Percentiles rank a stretch among this genome's conserved stretches.
Evolutionary conservation across 2,888 invertebrate species (phyloP).

Genomic region (Aspidiotus rigidus): DNA sequence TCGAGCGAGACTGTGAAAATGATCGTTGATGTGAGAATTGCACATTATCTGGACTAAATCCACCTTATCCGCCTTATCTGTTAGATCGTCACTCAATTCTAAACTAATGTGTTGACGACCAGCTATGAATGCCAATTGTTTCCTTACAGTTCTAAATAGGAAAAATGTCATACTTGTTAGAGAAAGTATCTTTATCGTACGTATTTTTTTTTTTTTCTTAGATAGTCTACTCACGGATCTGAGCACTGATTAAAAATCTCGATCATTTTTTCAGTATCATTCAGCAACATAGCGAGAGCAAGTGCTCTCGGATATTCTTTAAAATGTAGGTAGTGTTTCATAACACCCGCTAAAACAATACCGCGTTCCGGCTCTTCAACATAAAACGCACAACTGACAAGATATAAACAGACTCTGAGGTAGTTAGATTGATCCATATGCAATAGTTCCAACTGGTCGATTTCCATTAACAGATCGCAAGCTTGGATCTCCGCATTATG

Average conservation of each 20-base stretch:
- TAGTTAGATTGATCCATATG: conserved; percentile 82
- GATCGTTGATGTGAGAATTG: conserved; percentile 84
- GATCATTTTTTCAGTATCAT: conserved; percentile 67
- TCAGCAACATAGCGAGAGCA: conserved; percentile 82
- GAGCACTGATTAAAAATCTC: conserved; percentile 74
- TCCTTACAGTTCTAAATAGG: conserved; percentile 62
- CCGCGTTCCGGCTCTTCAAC: conserved; percentile 90
- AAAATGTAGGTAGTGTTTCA: conserved; percentile 77
- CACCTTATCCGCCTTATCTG: conserved; percentile 55
- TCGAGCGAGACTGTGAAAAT: conserved; percentile 84
- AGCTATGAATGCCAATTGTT: conserved; percentile 92
- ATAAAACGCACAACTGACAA: conserved; percentile 87
- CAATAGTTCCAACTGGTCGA: conserved; percentile 78
- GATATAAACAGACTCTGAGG: conserved; percentile 84
- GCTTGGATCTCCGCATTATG: conserved; percentile 99
- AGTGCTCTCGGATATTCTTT: conserved; percentile 81
- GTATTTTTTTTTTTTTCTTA: background rate
- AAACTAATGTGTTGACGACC: conserved; percentile 88
- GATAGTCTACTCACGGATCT: conserved; percentile 59
- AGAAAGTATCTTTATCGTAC: background rate
- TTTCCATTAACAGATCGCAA: conserved; percentile 95
- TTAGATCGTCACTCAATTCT: conserved; percentile 58
- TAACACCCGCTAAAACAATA: conserved; percentile 69
- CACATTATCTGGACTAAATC: conserved; percentile 83
- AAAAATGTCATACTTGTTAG: conserved; percentile 12